Conservation (phyloP, 2,888 invertebrate species). For the Patella depressa region DNA sequence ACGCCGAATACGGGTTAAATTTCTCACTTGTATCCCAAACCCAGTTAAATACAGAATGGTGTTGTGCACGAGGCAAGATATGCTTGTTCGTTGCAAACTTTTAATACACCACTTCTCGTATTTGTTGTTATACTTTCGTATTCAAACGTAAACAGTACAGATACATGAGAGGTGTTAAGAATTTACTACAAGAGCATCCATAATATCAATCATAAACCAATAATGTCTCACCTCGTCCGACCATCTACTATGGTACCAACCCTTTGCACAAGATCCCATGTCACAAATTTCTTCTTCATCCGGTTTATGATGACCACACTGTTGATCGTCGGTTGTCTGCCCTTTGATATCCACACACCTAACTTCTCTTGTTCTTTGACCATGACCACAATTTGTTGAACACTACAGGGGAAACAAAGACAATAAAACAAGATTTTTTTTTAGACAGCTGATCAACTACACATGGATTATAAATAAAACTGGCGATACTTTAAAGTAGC, state of each 20-base stretch:
- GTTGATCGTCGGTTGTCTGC: conserved; percentile 69
- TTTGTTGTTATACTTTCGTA: no score
- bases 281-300: conserved; percentile 76
- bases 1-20: no score
- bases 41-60: no score
- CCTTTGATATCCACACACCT: conserved; percentile 73
- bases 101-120: no score
- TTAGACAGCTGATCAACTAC: not conserved
- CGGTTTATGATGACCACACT: conserved; percentile 75
- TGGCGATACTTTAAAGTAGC: not conserved
- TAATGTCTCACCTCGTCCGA: conserved; percentile 72
- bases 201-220: no score
- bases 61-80: no score
- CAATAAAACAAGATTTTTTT: not conserved
- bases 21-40: no score
- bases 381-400: conserved; percentile 79
- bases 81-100: no score
- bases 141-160: no score
- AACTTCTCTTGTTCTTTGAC: conserved; percentile 76
- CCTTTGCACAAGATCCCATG: conserved; percentile 74
- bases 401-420: conserved; percentile 74
- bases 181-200: no score
- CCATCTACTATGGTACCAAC: conserved; percentile 79
- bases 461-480: not conserved
- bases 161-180: no score